Evolutionary conservation across 2,888 invertebrate genomes (phyloP), one percentile per base, ranked within the genome.

Genomic region (Meghimatium bilineatum): DNA sequence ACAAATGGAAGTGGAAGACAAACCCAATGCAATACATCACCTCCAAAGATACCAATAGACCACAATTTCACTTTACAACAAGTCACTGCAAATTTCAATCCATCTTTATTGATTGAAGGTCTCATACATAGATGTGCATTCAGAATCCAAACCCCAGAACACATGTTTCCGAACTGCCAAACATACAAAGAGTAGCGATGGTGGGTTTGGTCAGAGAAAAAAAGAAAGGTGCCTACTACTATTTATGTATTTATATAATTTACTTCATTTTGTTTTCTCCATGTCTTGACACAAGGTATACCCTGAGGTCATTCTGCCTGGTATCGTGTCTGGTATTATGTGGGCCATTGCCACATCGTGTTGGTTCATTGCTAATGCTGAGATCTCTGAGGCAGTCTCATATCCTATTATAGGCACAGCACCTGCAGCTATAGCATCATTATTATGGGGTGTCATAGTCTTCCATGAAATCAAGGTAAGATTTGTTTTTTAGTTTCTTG

Each of bases 311-410:
- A 92, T 93, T 69, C 88, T 94, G 32, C 94, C 94, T 10, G 93
- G 93, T 10, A 88, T 94, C 60, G 85, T 93, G 29, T 93, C 94
- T 3, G 95, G 95, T 0, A 71, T 93, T 17, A 92, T 95, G 91
- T 95, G 95, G 94, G 93, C 91, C 8, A 87, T 94, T 14, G 95
- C 94, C 44, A 93, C 94, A 23, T 89, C 93, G 6, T 90, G 92
- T 60, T 95, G 94, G 92, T 94, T 95, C 89, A 89, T 95, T 23
- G 94, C 95, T 44, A 95, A 95, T 88, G 91, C 93, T 81, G 89
- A 91, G 6, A 90, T 95, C 56, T 93, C 94, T 0, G 93, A 94
- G 87, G 90, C 94, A n/a, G 93, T 94, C 80, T 92, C 94, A 36
- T 94, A 94, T 85, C 94, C 94, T 26, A 94, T 94, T 76, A 92